These are phyloP conservation scores for Cryptophagus acutangulus DNA, from an alignment of 2,888 invertebrate species.

Conservation along the genomic window DNA sequence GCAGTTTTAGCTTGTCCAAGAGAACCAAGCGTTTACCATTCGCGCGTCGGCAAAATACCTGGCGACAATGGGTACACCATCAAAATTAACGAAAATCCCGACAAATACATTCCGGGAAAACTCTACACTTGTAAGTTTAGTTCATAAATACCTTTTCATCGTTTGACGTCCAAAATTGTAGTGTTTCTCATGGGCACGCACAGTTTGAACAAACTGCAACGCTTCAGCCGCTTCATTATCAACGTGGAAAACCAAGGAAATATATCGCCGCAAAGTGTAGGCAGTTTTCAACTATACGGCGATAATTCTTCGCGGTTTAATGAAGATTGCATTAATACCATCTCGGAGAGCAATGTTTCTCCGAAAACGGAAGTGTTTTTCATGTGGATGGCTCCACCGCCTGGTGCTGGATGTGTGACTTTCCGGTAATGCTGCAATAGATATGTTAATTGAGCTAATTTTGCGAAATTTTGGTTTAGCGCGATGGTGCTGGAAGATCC, in stretches of 20 bases:
- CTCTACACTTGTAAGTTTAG: slow-evolving; percentile 66
- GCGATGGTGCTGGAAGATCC: slow-evolving; percentile 81
- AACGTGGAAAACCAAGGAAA: slow-evolving; percentile 56
- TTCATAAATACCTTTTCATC: slow-evolving; percentile 19
- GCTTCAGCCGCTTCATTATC: slow-evolving; percentile 76
- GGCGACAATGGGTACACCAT: slow-evolving; percentile 87
- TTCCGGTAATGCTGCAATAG: slow-evolving; percentile 60
- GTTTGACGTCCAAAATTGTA: slow-evolving; percentile 18
- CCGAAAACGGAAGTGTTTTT: slow-evolving; percentile 81
- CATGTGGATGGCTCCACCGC: slow-evolving; percentile 84
- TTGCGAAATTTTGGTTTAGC: slow-evolving; percentile 46
- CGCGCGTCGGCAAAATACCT: slow-evolving; percentile 54
- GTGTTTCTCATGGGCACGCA: slow-evolving; percentile 53
- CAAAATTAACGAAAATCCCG: slow-evolving; percentile 71
- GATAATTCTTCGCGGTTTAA: slow-evolving; percentile 65
- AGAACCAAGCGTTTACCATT: slow-evolving; percentile 47
- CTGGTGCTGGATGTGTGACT: slow-evolving; percentile 80
- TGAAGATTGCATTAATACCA: slow-evolving; percentile 78
- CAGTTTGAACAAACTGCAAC: slow-evolving; percentile 62
- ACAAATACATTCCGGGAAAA: slow-evolving; percentile 77
- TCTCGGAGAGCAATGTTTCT: slow-evolving; percentile 72
- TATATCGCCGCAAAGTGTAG: slow-evolving; percentile 56
- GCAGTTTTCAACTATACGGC: slow-evolving; percentile 66
- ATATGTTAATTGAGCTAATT: neutral
- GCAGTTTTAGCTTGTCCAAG: slow-evolving; percentile 48